Evolutionary conservation across 2,888 invertebrate genomes (phyloP).

Genomic region (Agrilus mali): DNA sequence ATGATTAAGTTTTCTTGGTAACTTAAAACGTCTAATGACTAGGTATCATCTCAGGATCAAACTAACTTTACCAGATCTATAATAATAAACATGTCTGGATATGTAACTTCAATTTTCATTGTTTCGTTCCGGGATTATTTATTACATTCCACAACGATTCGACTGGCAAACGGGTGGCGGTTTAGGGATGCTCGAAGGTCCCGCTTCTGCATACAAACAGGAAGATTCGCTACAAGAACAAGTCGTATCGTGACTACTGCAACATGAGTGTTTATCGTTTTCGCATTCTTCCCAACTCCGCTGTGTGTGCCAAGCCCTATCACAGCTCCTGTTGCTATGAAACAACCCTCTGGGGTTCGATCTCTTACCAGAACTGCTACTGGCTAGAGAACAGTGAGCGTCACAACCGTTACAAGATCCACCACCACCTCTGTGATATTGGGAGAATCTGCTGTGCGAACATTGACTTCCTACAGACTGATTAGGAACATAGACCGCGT

Average conservation of each 20-base stretch:
- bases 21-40: no score
- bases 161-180: slow-evolving; percentile 22
- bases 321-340: slow-evolving; percentile 27
- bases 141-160: slow-evolving; percentile 20
- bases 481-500: slow-evolving; percentile 30
- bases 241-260: slow-evolving; percentile 41
- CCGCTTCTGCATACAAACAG: slow-evolving; percentile 48
- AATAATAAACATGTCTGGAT: no score
- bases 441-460: slow-evolving; percentile 11
- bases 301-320: slow-evolving; percentile 25
- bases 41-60: no score
- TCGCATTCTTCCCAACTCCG: slow-evolving; percentile 33
- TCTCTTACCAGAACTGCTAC: slow-evolving; percentile 28
- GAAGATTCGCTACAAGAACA: slow-evolving; percentile 53
- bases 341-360: slow-evolving; percentile 27
- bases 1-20: no score
- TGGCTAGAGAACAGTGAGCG: slow-evolving; percentile 29
- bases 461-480: slow-evolving; percentile 17
- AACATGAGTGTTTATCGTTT: slow-evolving; percentile 37
- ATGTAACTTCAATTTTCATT: no score
- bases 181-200: slow-evolving; percentile 25
- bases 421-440: slow-evolving; percentile 20
- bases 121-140: background rate
- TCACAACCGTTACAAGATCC: slow-evolving; percentile 29
- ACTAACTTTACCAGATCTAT: no score